These are phyloP conservation scores for Sandelia bainsii DNA, from an alignment of 2,797 vertebrate genomes.

Conservation along the genomic window DNA sequence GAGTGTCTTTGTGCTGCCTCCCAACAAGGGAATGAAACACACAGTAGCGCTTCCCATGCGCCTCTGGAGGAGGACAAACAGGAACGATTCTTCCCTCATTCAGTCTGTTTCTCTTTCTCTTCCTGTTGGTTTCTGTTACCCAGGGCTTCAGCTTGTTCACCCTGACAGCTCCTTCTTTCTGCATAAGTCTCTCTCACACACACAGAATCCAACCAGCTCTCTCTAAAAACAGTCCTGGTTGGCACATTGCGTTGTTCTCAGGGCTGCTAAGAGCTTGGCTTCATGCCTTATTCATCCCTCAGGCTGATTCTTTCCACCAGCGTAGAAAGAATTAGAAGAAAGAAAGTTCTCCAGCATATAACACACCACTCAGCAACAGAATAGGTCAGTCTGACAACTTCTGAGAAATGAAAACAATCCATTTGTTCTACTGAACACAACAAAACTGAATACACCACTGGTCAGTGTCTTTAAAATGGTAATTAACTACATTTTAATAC, in stretches of 20 bases:
- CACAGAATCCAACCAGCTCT: constrained; percentile 15
- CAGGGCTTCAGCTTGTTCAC: constrained; percentile 46
- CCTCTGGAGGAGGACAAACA: constrained; percentile 38
- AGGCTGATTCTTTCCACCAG: constrained; percentile 59
- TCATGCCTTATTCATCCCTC: constrained; percentile 81
- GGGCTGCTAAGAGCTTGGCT: constrained; percentile 67
- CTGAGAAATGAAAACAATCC: constrained; percentile 7
- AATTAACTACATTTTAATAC: too few species aligned
- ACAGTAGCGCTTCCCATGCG: constrained; percentile 35
- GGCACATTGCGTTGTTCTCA: constrained; percentile 62
- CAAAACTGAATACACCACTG: too few species aligned
- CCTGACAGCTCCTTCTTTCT: constrained; percentile 44
- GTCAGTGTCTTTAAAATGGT: too few species aligned
- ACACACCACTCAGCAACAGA: constrained; percentile 29
- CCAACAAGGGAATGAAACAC: constrained; percentile 30
- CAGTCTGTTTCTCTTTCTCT: constrained; percentile 28
- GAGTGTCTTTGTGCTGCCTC: constrained; percentile 33
- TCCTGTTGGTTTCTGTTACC: constrained; percentile 52
- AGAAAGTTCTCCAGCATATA: constrained; percentile 40
- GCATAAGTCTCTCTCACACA: constrained; percentile 15
- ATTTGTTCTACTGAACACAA: not conserved
- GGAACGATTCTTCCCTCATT: constrained; percentile 20
- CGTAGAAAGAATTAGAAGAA: constrained; percentile 42
- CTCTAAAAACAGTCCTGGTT: constrained; percentile 60
- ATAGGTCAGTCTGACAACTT: constrained; percentile 44